Base-by-base conservation (phyloP, 1,140 invertebrate genomes). In the Magallana ariakensis region DNA sequence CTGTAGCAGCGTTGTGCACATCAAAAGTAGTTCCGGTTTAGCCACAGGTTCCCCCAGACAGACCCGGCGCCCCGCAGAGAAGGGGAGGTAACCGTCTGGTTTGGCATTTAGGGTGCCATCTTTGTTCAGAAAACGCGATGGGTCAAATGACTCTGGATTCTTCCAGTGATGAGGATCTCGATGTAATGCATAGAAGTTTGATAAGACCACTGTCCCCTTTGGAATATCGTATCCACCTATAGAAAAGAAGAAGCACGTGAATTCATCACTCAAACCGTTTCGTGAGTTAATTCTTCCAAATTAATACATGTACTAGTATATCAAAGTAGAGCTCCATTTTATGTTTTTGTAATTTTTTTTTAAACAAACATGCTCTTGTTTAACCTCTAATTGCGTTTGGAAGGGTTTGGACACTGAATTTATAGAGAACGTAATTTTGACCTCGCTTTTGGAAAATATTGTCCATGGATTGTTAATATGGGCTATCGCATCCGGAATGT, bases 131-230 rank as follows among this genome's bases (percentile, higher is more conserved):
- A 94, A 95, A 54, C 93, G 83, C 57, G 97, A 97, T 0, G 97
- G 97, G 86, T 96, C 95, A 93, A 97, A 98, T 33, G 94, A 93
- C 85, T 97, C 95, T 0, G 97, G 97, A 62, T 98, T 95, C 0
- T 95, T 95, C 92, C 97, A 97, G 80, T 96, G 96, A 4, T 96
- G 94, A 2, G 96, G 95, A 91, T 97, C 96, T 95, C 97, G 97
- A 53, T 98, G 95, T 75, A 97, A 96, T 83, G 96, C 96, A 85
- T 96, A 96, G 89, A 97, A 97, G 92, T 97, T 98, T 16, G 96
- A 96, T 9, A 98, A 95, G 0, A 98, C 96, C 96, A 97, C 97
- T 26, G 97, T 97, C 87, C 97, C 96, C 96, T 95, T 95, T 0
- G 96, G 96, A 82, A 97, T 96, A 83, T 90, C 90, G 89, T 96